These are phyloP conservation scores for Tetragonula carbonaria DNA, from an alignment of 2,888 invertebrate species.

Conservation along the genomic window DNA sequence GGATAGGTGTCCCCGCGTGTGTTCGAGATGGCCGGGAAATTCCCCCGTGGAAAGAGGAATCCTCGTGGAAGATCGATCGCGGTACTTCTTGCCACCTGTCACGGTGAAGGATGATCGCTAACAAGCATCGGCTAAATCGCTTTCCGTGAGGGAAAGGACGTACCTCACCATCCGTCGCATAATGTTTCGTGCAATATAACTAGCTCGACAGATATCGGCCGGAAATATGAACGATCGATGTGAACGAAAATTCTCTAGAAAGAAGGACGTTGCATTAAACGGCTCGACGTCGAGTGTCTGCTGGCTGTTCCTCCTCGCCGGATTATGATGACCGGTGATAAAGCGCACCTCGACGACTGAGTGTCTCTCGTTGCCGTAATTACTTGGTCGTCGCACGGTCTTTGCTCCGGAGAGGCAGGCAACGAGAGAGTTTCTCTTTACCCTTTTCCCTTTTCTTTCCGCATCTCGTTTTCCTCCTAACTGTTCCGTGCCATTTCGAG, in stretches of 20 bases:
- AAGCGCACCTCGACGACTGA: constrained; percentile 64
- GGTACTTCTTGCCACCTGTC: background rate
- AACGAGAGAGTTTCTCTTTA: constrained; percentile 58
- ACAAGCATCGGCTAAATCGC: background rate
- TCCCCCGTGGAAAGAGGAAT: background rate
- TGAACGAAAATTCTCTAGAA: background rate
- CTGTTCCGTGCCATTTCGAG: constrained; percentile 51
- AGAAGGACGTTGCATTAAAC: background rate
- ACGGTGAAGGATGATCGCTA: constrained; percentile 17
- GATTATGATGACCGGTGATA: constrained; percentile 67
- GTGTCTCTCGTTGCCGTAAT: constrained; percentile 61
- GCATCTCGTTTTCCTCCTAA: constrained; percentile 16
- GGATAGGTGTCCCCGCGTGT: background rate
- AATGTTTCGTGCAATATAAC: background rate
- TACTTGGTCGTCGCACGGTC: constrained; percentile 57
- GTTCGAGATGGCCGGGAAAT: constrained; percentile 10
- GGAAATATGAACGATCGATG: background rate
- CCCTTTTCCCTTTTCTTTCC: constrained; percentile 43
- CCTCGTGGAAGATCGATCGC: background rate
- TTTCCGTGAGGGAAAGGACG: background rate
- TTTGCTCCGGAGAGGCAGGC: constrained; percentile 57
- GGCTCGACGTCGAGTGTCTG: background rate
- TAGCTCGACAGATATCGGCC: no score
- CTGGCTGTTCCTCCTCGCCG: constrained; percentile 33
- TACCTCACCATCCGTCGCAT: background rate